Evolutionary conservation across 1,140 invertebrate genomes (phyloP), one percentile per base, ranked within the genome.

Genomic region (Cephus cinctus): DNA sequence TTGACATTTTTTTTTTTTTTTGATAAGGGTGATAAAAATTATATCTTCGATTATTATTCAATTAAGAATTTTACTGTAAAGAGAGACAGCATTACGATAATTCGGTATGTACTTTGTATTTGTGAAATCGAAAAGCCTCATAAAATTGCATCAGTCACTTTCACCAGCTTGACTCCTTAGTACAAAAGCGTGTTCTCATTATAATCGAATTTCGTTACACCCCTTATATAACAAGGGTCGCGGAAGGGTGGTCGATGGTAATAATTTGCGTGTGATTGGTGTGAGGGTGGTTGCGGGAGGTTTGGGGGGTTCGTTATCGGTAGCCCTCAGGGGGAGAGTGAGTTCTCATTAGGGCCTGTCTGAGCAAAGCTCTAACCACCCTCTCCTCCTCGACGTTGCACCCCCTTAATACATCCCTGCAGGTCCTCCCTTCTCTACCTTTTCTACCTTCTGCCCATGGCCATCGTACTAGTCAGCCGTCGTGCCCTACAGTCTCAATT

Each of bases 291-390:
- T 38, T 52, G 40, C 49, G 48, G 55, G 36, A 53, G 34, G 56
- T 14, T 46, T 46, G 41, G 31, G 21, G 35, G 32, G 23, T 6
- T 27, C 32, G 48, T 41, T 41, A 41, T 41, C 39, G 41, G 36
- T 52, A 44, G 57, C 59, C 62, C 59, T 62, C 53, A 56, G 59
- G 55, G 39, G 57, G 55, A 57, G 61, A 62, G 52, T 57, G 57
- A 61, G 55, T 55, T 57, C 62, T 65, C 59, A 65, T 61, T 65
- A 65, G 57, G 54, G 49, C 50, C 58, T 61, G 58, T 59, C 56
- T 60, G 54, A 56, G 60, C 56, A 62, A 59, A 59, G 20, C 52
- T 40, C 32, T 43, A 34, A 20, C n/a, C 49, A 41, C 35, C 47
- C 44, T 48, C 39, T 53, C 39, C 32, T 54, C 50, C 34, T 16